These are phyloP conservation scores for Dryocosmus kuriphilus DNA, from an alignment of 2,888 invertebrate species.

Conservation along the genomic window DNA sequence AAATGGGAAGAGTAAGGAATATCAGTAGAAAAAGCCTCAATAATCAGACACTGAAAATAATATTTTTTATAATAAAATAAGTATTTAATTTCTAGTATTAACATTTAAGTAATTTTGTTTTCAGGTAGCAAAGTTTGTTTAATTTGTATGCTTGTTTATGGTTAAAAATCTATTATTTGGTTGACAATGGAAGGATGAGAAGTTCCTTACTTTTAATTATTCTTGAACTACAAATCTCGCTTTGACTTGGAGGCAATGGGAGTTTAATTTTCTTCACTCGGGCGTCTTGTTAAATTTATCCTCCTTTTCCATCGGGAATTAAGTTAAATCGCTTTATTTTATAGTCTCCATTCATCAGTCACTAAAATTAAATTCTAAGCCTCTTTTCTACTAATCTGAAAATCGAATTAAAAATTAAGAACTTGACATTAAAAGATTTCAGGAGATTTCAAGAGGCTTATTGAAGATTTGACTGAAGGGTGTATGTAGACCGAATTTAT, in stretches of 20 bases:
- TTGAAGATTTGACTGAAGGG: neutral
- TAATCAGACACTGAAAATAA: no score
- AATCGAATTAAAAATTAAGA: slow-evolving; percentile 22
- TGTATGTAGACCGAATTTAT: neutral
- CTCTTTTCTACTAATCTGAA: slow-evolving; percentile 24
- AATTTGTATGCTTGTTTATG: neutral
- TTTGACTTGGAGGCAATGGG: neutral
- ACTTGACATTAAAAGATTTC: neutral
- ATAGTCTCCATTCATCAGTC: neutral
- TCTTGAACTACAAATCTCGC: slow-evolving; percentile 5
- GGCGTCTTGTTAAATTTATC: slow-evolving; percentile 13
- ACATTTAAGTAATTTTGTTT: neutral
- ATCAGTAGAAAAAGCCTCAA: no score
- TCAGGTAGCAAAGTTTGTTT: neutral
- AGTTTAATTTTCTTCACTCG: slow-evolving; percentile 30
- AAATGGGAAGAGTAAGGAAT: no score
- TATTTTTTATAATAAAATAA: neutral
- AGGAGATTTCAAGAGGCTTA: neutral
- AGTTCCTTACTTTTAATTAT: slow-evolving; percentile 10
- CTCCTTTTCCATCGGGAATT: neutral
- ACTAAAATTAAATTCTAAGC: slow-evolving; percentile 21
- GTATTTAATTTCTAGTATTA: neutral
- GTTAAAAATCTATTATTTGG: neutral
- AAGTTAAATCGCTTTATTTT: slow-evolving; percentile 21
- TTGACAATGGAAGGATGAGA: neutral